phyloP scores from a whole-genome alignment of 2,888 invertebrate species.

The Dasysyrphus tricinctus region DNA sequence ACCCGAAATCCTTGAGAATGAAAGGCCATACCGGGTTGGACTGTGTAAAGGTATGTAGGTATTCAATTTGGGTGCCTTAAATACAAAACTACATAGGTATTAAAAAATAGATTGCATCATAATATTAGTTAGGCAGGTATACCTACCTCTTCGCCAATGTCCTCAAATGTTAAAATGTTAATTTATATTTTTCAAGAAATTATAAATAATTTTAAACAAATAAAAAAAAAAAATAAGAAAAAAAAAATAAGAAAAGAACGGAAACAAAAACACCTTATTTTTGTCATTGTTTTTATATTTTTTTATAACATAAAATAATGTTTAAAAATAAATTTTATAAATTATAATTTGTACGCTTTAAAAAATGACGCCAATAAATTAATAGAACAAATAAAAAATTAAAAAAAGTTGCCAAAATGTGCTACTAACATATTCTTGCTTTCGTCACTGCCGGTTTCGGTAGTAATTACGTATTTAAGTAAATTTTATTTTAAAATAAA shows the following conservation, averaged over 20 bases:
- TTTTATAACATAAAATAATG: neutral
- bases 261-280: neutral
- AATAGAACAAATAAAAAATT: too few relatives aligned
- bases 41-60: too few relatives aligned
- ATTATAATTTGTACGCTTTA: neutral
- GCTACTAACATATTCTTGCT: neutral
- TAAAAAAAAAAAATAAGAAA: too few relatives aligned
- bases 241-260: too few relatives aligned
- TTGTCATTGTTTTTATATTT: neutral
- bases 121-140: neutral
- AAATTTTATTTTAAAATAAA: neutral
- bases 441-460: conserved; percentile 1
- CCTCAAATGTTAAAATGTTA: neutral
- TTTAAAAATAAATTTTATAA: neutral
- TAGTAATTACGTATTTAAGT: neutral
- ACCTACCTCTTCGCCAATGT: neutral
- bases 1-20: too few relatives aligned
- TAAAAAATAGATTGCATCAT: too few relatives aligned
- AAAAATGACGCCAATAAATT: neutral
- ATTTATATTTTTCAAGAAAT: neutral
- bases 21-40: too few relatives aligned
- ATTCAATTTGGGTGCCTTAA: too few relatives aligned
- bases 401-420: neutral
- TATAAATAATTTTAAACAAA: neutral
- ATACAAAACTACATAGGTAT: too few relatives aligned